Conservation (phyloP, 92 coral and sea anemone genomes). For the Galaxea fascicularis region DNA sequence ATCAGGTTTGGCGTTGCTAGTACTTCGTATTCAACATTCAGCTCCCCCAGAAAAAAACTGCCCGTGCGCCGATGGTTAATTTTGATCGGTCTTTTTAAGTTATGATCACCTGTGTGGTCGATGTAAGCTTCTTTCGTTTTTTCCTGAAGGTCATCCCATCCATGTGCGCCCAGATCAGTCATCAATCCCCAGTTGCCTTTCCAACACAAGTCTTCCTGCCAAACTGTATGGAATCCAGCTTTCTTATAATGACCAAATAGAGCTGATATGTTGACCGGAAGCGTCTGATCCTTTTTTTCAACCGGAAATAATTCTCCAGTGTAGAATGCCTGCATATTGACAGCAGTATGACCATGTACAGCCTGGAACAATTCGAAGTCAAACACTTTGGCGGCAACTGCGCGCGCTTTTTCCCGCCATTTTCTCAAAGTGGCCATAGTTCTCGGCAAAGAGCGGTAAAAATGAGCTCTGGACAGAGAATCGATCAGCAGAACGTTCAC, state of each 20-base stretch:
- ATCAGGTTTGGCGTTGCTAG: too few species aligned
- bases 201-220: conserved; percentile 91
- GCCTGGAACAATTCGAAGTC: conserved; percentile 91
- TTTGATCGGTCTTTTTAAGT: too few species aligned
- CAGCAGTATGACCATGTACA: conserved; percentile 85
- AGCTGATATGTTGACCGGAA: conserved; percentile 69
- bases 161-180: conserved; percentile 54
- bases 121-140: conserved; percentile 49
- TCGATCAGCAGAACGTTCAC: conserved; percentile 82
- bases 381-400: conserved; percentile 65
- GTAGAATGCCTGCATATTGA: conserved; percentile 87
- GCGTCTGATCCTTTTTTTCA: conserved; percentile 17
- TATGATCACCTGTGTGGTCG: conserved; percentile 76
- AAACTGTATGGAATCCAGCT: conserved; percentile 89
- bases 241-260: conserved; percentile 75
- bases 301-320: conserved; percentile 73
- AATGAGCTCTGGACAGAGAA: conserved; percentile 90
- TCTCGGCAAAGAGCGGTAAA: conserved; percentile 89
- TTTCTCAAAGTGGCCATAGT: conserved; percentile 70
- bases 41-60: too few species aligned
- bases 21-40: too few species aligned
- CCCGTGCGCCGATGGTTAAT: too few species aligned
- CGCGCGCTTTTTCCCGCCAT: conserved; percentile 56
- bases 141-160: conserved; percentile 64
- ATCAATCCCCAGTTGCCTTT: conserved; percentile 77